Percentiles rank a stretch among this genome's conserved stretches.
Conservation (phyloP, 2,888 invertebrate genomes). For the Trichopoda pennipes region DNA sequence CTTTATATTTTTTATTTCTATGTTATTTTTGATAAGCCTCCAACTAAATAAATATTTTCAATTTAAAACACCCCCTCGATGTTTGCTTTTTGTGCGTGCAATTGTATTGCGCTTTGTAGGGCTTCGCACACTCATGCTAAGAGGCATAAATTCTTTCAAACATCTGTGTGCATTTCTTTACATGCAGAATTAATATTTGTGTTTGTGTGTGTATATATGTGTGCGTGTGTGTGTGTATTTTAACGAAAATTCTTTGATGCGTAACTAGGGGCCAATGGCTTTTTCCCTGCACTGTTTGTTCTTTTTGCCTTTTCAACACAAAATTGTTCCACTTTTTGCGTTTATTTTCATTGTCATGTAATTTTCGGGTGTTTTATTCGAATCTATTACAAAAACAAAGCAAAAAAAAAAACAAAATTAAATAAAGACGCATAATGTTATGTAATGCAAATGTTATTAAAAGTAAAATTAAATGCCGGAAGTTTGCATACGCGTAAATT, state of each 20-base stretch:
- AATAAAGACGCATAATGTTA: constrained; percentile 35
- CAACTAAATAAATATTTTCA: constrained; percentile 11
- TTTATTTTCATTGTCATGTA: constrained; percentile 57
- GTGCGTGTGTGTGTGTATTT: constrained; percentile 46
- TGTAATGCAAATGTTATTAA: constrained; percentile 66
- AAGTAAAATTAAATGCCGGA: constrained; percentile 63
- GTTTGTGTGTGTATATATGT: constrained; percentile 44
- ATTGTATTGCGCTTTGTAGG: constrained; percentile 34
- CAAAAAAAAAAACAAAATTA: constrained; percentile 22
- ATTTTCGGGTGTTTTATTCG: constrained; percentile 54
- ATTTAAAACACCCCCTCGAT: constrained; percentile 61
- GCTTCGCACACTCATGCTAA: constrained; percentile 21
- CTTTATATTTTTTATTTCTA: not conserved
- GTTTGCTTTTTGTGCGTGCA: constrained; percentile 60
- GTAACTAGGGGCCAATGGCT: constrained; percentile 62
- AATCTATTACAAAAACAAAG: constrained; percentile 15
- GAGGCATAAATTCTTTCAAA: not conserved
- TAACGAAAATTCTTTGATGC: constrained; percentile 56
- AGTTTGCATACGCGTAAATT: constrained; percentile 49
- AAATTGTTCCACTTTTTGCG: constrained; percentile 57
- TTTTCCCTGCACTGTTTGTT: constrained; percentile 21
- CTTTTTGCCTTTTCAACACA: constrained; percentile 15
- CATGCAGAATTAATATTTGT: constrained; percentile 54
- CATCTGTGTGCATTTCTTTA: constrained; percentile 57
- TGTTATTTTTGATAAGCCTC: constrained; percentile 40